A percentile compares a stretch with the other conserved stretches of the same genome.
These are phyloP conservation scores for Antechinus flavipes DNA, from an alignment of 2,113 vertebrate species.

Conservation along the genomic window DNA sequence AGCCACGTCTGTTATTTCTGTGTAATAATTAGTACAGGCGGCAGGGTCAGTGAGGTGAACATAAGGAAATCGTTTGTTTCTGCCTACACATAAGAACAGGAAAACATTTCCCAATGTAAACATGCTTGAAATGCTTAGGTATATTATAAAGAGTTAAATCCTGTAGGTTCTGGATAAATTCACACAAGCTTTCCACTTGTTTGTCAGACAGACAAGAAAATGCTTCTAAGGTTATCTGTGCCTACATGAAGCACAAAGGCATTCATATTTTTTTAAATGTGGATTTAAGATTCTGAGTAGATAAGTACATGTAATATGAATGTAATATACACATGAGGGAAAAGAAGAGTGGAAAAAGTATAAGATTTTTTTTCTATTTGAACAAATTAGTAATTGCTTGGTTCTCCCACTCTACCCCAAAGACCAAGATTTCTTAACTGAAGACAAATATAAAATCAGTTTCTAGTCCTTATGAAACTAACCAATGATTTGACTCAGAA, in stretches of 20 bases:
- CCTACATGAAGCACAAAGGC: conserved; percentile 45
- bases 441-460: conserved; percentile 45
- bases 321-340: conserved; percentile 53
- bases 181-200: neutral
- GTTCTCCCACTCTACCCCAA: conserved; percentile 23
- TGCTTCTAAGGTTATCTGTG: conserved; percentile 49
- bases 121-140: neutral
- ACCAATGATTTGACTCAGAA: neutral
- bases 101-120: conserved; percentile 51
- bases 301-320: conserved; percentile 45
- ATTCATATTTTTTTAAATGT: conserved; percentile 46
- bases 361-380: conserved; percentile 20
- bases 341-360: neutral
- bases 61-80: conserved; percentile 59
- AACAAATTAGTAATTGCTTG: neutral
- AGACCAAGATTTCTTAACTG: conserved; percentile 7
- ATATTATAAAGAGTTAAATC: conserved; percentile 23
- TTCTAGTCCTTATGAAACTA: neutral
- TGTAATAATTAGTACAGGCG: conserved; percentile 48
- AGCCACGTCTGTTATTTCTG: conserved; percentile 27
- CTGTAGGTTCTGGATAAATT: neutral
- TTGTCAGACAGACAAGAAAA: conserved; percentile 51
- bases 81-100: conserved; percentile 40
- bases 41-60: conserved; percentile 22
- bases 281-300: neutral